A percentile compares a stretch with the other conserved stretches of the same genome.
phyloP scores from a whole-genome alignment of 2,888 invertebrate genomes.

The Synanthedon formicaeformis region DNA sequence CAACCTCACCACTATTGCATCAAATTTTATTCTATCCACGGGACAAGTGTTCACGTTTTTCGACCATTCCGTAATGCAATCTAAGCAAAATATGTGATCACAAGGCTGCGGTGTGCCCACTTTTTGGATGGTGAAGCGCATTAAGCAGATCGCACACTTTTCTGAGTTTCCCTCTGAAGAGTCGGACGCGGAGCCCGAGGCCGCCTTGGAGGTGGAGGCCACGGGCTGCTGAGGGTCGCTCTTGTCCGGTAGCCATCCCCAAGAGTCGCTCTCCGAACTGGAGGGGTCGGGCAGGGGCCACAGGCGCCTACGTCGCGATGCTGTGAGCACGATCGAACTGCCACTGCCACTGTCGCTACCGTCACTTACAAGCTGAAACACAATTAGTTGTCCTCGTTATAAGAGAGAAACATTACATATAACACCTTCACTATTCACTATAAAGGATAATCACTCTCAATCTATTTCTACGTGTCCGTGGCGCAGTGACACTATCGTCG shows the following conservation, averaged over 20 bases:
- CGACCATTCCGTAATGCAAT: constrained; percentile 95
- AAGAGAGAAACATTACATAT: background rate
- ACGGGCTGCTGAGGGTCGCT: constrained; percentile 13
- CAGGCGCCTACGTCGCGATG: constrained; percentile 36
- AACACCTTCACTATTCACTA: background rate
- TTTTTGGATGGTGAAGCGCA: constrained; percentile 80
- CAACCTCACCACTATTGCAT: constrained; percentile 79
- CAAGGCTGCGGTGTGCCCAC: constrained; percentile 89
- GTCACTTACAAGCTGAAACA: constrained; percentile 67
- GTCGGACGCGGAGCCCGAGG: constrained; percentile 62
- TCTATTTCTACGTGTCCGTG: constrained; percentile 53
- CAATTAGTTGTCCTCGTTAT: background rate
- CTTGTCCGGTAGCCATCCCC: constrained; percentile 35
- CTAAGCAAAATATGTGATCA: constrained; percentile 90
- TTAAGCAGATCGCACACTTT: constrained; percentile 91
- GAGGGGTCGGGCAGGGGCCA: constrained; percentile 46
- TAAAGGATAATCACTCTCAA: constrained; percentile 40
- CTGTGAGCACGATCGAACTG: constrained; percentile 34
- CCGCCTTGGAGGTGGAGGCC: constrained; percentile 13
- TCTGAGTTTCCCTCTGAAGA: constrained; percentile 80
- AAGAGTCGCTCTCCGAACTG: constrained; percentile 44
- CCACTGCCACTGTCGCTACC: constrained; percentile 43
- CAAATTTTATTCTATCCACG: constrained; percentile 86
- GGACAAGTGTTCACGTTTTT: constrained; percentile 96
- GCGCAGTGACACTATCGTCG: constrained; percentile 45